phyloP scores from a whole-genome alignment of 23 tunicate genomes.

The Ascidia mentula region DNA sequence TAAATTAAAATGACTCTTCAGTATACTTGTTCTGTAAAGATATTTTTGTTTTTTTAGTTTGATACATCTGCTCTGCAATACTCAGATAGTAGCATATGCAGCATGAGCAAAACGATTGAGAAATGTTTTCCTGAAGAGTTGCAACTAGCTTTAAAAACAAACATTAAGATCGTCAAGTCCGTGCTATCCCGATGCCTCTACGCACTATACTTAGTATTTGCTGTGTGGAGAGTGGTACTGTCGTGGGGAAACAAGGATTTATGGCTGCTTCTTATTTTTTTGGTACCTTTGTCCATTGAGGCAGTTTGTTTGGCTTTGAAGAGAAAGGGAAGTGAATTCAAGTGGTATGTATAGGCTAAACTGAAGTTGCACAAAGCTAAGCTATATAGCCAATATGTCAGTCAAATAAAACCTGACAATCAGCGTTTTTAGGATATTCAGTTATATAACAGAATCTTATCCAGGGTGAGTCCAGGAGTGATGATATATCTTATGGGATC shows the following conservation, averaged over 20 bases:
- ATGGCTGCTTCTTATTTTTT: constrained; percentile 58
- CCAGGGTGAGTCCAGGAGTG: constrained; percentile 55
- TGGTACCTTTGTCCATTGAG: constrained; percentile 53
- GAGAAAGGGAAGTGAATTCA: constrained; percentile 37
- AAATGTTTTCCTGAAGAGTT: not conserved
- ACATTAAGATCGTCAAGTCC: constrained; percentile 51
- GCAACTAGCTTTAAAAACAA: not conserved
- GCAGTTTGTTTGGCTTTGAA: constrained; percentile 37
- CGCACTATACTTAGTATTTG: constrained; percentile 51
- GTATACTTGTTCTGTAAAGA: too few relatives aligned
- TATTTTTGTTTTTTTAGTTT: too few relatives aligned
- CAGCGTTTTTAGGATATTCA: not conserved
- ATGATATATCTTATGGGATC: constrained; percentile 39
- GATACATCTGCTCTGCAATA: too few relatives aligned
- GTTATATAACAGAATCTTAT: not conserved
- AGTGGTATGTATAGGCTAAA: constrained; percentile 71
- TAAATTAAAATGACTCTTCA: too few relatives aligned
- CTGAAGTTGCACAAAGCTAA: too few relatives aligned
- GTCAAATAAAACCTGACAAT: too few relatives aligned
- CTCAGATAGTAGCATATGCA: too few relatives aligned
- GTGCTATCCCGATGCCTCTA: constrained; percentile 62
- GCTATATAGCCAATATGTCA: too few relatives aligned
- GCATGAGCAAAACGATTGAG: not conserved
- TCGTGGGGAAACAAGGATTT: constrained; percentile 28
- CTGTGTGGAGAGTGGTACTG: constrained; percentile 74